Percentiles rank a stretch among this genome's conserved stretches.
Conservation (phyloP, 2,888 invertebrate species). For the Drosophila histrio region DNA sequence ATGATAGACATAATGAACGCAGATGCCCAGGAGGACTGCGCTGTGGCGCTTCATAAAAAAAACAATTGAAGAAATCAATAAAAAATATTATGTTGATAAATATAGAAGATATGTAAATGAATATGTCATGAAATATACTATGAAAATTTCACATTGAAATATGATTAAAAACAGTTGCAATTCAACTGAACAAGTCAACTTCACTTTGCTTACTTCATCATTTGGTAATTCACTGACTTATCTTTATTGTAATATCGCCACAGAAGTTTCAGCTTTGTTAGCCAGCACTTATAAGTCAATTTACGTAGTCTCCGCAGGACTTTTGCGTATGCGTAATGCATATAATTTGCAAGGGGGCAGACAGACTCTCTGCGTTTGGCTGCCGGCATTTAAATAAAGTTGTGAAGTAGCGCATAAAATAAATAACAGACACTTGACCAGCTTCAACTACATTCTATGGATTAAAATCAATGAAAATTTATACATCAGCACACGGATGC, state of each 20-base stretch:
- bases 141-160: background rate
- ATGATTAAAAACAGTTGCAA: background rate
- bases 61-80: constrained; percentile 10
- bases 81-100: background rate
- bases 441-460: constrained; percentile 36
- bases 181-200: background rate
- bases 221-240: constrained; percentile 6
- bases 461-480: constrained; percentile 71
- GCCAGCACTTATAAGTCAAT: constrained; percentile 69
- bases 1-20: constrained; percentile 67
- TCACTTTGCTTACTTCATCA: background rate
- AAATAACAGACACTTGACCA: constrained; percentile 74
- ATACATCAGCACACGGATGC: constrained; percentile 37
- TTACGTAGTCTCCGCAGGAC: constrained; percentile 41
- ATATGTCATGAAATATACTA: background rate
- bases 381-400: constrained; percentile 72
- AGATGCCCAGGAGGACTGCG: background rate
- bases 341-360: constrained; percentile 62
- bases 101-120: background rate
- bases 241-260: constrained; percentile 2
- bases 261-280: background rate
- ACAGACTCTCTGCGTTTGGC: constrained; percentile 2
- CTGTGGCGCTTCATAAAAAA: background rate
- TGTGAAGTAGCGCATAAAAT: constrained; percentile 76
- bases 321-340: constrained; percentile 71